Conservation (phyloP, 2,113 vertebrate genomes). For the Rhea americana region DNA sequence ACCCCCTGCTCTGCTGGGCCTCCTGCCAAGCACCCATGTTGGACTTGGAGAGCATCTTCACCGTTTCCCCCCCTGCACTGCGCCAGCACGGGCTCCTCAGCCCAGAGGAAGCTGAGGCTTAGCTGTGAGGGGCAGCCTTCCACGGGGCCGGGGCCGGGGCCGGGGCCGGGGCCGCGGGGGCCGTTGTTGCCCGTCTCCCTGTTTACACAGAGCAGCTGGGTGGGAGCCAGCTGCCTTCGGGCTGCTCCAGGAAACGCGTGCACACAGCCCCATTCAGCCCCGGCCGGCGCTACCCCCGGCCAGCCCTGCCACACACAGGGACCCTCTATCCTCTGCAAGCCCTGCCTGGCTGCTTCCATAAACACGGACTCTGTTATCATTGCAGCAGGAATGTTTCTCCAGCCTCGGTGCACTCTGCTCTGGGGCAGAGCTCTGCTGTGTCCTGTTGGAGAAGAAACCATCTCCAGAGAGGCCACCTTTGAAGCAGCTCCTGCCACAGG, state of each 20-base stretch:
- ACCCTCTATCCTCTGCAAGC: constrained; percentile 19
- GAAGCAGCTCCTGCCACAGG: not conserved
- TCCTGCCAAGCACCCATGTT: no score
- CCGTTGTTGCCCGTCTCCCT: not conserved
- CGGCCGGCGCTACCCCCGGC: not conserved
- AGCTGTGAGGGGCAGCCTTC: not conserved
- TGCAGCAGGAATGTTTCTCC: constrained; percentile 27
- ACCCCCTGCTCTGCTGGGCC: not conserved
- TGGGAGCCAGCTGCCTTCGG: not conserved
- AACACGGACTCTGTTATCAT: constrained; percentile 8
- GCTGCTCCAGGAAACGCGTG: not conserved
- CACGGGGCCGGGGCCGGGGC: not conserved
- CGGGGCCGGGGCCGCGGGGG: accelerated
- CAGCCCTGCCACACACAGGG: not conserved
- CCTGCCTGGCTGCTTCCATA: not conserved
- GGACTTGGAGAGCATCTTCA: not conserved
- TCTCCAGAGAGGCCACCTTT: accelerated
- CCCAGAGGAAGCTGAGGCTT: not conserved
- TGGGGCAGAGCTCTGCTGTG: not conserved
- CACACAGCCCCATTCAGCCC: not conserved
- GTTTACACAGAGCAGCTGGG: not conserved
- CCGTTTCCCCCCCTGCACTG: not conserved
- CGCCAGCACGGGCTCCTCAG: accelerated
- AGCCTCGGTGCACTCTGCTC: not conserved
- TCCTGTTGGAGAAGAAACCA: not conserved